Evolutionary conservation across 2,888 invertebrate genomes (phyloP), one percentile per base, ranked within the genome.

Genomic region (Caenorhabditis macrosperma): DNA sequence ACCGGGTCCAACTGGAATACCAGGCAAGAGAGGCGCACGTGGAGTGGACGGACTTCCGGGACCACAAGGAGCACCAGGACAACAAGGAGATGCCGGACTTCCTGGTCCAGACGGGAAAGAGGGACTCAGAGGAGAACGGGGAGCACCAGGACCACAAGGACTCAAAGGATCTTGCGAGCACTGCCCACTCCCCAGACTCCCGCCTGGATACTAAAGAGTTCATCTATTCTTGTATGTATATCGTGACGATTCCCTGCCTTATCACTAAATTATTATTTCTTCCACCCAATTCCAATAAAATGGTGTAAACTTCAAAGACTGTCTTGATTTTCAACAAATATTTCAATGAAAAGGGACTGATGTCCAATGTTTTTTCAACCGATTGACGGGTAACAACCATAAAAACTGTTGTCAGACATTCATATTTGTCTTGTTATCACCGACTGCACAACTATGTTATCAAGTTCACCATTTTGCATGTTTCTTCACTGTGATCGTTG

Each of bases 131-230:
- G 86, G 86, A 63, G 78, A 77, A 30, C 35, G 61, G 5, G 86
- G 86, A 38, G 67, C 80, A 9, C 59, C 72, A 35, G 86, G 86
- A 55, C 72, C 81, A 22, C 78, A 80, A 72, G 86, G 86, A 22
- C 77, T 78, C 9, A 69, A 82, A 30, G 86, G 86, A 17, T 72
- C 83, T 7, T 85, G 85, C 22, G 82, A 82, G 28, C 85, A 85
- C 60, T 85, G 85, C 26, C 83, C 83, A 12, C 61, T 81, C 6
- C 85, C 85, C 28, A 72, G 85, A 59, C 81, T 84, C 17, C 85
- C 85, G 28, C 85, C 85, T 26, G 85, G 85, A 35, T 85, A 83
- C 67, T 84, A 63, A 79, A 52, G 12, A 7, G 2, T 0, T 22
- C 9, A 28, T 20, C 15, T 1, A 41, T 33, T n/a, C 12, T 67